Conservation (phyloP, 2,113 vertebrate genomes). For the Excalfactoria chinensis region DNA sequence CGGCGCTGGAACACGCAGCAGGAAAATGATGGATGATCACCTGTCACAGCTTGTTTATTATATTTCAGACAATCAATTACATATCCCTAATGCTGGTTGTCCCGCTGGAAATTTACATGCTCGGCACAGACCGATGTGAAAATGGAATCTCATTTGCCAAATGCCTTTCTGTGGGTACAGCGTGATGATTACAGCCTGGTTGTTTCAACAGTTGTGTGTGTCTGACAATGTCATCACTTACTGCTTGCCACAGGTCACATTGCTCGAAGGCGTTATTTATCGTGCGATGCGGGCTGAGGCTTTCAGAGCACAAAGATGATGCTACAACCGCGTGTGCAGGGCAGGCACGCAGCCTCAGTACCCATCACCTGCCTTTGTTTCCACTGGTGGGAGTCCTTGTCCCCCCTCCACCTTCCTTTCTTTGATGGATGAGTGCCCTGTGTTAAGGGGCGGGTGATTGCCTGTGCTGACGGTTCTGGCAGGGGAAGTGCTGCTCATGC, state of each 20-base stretch:
- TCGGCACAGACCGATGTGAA: slow-evolving; percentile 79
- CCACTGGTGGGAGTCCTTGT: not conserved
- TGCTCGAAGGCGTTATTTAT: slow-evolving; percentile 76
- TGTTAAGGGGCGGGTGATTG: not conserved
- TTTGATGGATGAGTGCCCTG: not conserved
- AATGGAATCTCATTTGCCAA: slow-evolving; percentile 83
- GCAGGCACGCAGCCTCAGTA: not conserved
- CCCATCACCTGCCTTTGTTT: not conserved
- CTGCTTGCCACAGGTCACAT: slow-evolving; percentile 73
- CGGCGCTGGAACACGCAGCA: slow-evolving; percentile 64
- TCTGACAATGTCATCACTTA: slow-evolving; percentile 79
- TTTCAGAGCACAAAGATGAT: slow-evolving; percentile 62
- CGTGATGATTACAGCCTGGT: slow-evolving; percentile 72
- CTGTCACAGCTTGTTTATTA: slow-evolving; percentile 83
- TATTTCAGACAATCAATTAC: slow-evolving; percentile 84
- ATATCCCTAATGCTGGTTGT: slow-evolving; percentile 75
- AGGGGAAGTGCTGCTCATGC: not conserved
- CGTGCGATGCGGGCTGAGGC: slow-evolving; percentile 48
- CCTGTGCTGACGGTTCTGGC: not conserved
- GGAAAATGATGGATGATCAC: slow-evolving; percentile 81
- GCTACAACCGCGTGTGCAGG: not conserved
- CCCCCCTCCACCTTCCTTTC: not conserved
- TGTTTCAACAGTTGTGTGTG: slow-evolving; percentile 76
- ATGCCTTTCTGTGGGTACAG: slow-evolving; percentile 74
- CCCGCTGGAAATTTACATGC: slow-evolving; percentile 80